Evolutionary conservation across 2,888 invertebrate species (phyloP).

Genomic region (Alsophila aescularia): DNA sequence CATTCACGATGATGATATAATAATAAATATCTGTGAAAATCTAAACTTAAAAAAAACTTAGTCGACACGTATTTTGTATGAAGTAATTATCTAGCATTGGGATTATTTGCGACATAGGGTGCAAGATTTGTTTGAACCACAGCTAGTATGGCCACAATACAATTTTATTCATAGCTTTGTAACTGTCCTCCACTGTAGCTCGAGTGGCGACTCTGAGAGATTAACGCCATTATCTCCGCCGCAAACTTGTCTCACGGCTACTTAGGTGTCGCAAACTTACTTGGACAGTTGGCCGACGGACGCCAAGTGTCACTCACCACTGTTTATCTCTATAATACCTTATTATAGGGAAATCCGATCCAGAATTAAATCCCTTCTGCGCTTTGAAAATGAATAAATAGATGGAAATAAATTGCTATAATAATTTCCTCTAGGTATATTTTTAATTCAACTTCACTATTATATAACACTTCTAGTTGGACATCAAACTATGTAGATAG

Average conservation of each 20-base stretch:
- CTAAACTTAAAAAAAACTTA: too few species aligned
- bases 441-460: too few species aligned
- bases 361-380: conserved; percentile 2
- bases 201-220: conserved; percentile 63
- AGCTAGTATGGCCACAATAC: neutral
- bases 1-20: too few species aligned
- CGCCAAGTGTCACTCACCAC: conserved; percentile 35
- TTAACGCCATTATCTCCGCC: conserved; percentile 68
- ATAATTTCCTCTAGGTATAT: too few species aligned
- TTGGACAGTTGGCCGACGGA: conserved; percentile 45
- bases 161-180: conserved; percentile 8
- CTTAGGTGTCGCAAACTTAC: conserved; percentile 57
- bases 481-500: too few species aligned
- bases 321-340: conserved; percentile 36
- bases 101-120: too few species aligned
- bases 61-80: too few species aligned
- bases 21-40: too few species aligned
- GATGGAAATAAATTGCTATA: neutral
- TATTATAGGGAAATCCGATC: conserved; percentile 4
- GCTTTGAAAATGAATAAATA: neutral
- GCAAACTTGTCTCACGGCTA: conserved; percentile 62
- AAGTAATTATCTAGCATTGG: too few species aligned
- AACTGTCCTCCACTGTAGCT: conserved; percentile 23
- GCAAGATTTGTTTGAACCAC: too few species aligned
- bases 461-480: too few species aligned